phyloP scores from a whole-genome alignment of 2,113 vertebrate genomes.

The Paratilapia polleni region DNA sequence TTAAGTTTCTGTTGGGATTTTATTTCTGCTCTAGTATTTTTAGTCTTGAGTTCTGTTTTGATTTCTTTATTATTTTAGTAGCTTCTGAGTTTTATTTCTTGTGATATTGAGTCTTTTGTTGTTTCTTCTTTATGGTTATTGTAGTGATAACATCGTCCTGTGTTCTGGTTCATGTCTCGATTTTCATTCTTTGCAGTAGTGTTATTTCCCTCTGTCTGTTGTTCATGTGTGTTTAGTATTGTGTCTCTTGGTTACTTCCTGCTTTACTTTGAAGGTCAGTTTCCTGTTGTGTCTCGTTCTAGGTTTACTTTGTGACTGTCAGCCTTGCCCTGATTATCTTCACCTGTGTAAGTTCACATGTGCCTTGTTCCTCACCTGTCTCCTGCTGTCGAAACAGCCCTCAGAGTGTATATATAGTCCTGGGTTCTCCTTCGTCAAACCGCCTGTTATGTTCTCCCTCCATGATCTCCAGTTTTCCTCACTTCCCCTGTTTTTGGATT shows the following conservation, averaged over 20 bases:
- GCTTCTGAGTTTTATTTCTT: no score
- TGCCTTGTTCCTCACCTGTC: background rate
- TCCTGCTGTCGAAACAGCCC: background rate
- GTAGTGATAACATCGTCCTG: background rate
- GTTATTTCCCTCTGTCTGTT: background rate
- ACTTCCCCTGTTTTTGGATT: no score
- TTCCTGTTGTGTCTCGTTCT: background rate
- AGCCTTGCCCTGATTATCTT: background rate
- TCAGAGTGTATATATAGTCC: no score
- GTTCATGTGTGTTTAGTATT: background rate
- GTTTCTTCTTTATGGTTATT: background rate
- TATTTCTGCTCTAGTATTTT: background rate
- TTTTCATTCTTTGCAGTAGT: background rate
- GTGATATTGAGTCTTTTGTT: background rate
- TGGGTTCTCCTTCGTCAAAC: no score
- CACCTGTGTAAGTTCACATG: background rate
- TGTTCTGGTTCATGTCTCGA: background rate
- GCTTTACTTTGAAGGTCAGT: background rate
- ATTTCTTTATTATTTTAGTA: no score
- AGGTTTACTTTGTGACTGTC: background rate
- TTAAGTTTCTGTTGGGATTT: background rate
- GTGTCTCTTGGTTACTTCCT: background rate
- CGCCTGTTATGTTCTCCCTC: no score
- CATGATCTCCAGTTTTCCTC: no score
- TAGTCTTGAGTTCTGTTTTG: background rate